Conservation (phyloP, 2,113 vertebrate species). For the Carettochelys insculpta region DNA sequence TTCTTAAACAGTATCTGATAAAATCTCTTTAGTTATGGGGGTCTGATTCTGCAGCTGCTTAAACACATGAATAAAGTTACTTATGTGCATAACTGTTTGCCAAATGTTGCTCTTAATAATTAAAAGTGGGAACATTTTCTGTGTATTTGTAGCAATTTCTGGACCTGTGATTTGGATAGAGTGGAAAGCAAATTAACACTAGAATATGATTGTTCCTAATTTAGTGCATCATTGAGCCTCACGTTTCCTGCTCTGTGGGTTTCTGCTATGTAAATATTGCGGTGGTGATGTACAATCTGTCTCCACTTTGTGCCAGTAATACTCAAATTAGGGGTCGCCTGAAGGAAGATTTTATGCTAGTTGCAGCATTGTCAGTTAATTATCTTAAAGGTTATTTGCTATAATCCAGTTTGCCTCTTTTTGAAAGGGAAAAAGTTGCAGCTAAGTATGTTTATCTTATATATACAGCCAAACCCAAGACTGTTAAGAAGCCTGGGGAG, state of each 20-base stretch:
- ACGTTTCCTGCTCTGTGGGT: conserved; percentile 95
- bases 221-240: conserved; percentile 98
- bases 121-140: conserved; percentile 70
- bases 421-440: conserved; percentile 68
- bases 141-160: conserved; percentile 77
- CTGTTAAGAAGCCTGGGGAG: conserved; percentile 36
- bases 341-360: conserved; percentile 91
- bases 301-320: conserved; percentile 94
- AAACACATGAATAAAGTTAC: neutral
- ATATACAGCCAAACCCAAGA: conserved; percentile 46
- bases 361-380: conserved; percentile 86
- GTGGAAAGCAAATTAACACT: conserved; percentile 89
- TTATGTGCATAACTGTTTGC: conserved; percentile 23
- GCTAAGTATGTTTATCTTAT: conserved; percentile 70
- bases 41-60: neutral
- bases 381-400: conserved; percentile 88
- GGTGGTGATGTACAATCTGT: conserved; percentile 95
- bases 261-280: conserved; percentile 92
- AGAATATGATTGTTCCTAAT: conserved; percentile 98
- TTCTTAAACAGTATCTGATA: conserved; percentile 16
- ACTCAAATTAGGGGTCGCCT: conserved; percentile 94
- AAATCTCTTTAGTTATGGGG: conserved; percentile 37
- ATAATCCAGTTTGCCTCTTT: conserved; percentile 83
- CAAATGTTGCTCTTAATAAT: conserved; percentile 57
- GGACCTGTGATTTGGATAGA: conserved; percentile 80